Evolutionary conservation across 2,888 invertebrate species (phyloP), one percentile per base, ranked within the genome.

Genomic region (Acrobasis repandana): DNA sequence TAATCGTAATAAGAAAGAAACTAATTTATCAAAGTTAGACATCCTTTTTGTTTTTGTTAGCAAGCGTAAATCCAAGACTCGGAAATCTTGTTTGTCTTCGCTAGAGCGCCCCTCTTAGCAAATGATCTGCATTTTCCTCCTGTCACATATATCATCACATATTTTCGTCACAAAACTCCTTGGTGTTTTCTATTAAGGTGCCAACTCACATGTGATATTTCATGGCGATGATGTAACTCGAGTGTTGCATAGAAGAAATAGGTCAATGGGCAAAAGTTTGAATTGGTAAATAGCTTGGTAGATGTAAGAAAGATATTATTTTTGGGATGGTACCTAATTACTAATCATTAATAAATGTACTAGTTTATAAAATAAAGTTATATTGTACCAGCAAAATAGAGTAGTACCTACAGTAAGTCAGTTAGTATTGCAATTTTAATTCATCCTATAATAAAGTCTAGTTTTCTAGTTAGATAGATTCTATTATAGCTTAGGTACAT

Each of bases 131-230:
- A 50, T 58, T 58, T 58, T 58, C 34, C 58, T 49, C 34, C 58
- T 58, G 50, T 9, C 20, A 46, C 16, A 46, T 34, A 50, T 57
- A 33, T 34, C 28, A 33, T 38, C 36, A 10, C 49, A 50, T n/a
- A 60, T 61, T 43, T 58, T 61, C 62, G 50, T 56, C 51, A 43
- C 15, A 10, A 16, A 58, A 57, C 16, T 34, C n/a, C 36, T 36
- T 58, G 58, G 48, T 49, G 15, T 57, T 33, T 58, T 49, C 58
- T 58, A 58, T 58, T 58, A 58, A 36, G 58, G 49, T 50, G 58
- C 49, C 18, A 49, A 58, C 18, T 58, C 58, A 47, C 18, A 49
- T 58, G 58, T 58, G 36, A 49, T 48, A 58, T 58, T 58, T 50
- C 58, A 58, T 58, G 58, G 18, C 36, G 48, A 47, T 47, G 33